phyloP scores from a whole-genome alignment of 1,140 invertebrate genomes.

The Rhyzopertha dominica region DNA sequence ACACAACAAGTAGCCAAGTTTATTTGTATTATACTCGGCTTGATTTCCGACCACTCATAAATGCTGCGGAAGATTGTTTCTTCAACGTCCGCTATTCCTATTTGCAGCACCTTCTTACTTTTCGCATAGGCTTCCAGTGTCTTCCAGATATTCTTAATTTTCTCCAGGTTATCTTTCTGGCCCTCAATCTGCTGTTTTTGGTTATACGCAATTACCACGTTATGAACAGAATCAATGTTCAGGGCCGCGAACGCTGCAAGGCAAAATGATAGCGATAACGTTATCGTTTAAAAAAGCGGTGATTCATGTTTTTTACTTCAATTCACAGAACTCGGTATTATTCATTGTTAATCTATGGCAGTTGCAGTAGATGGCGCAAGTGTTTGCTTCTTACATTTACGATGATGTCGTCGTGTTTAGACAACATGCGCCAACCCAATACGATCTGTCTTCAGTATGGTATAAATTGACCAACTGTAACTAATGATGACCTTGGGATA shows the following conservation, averaged over 20 bases:
- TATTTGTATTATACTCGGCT: conserved; percentile 91
- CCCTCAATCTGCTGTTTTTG: conserved; percentile 47
- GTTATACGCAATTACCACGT: conserved; percentile 69
- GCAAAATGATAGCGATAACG: too few relatives aligned
- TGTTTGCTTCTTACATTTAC: too few relatives aligned
- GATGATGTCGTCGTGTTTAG: too few relatives aligned
- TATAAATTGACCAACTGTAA: too few relatives aligned
- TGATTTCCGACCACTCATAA: conserved; percentile 73
- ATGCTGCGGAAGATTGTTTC: conserved; percentile 70
- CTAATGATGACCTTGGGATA: too few relatives aligned
- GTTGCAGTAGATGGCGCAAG: too few relatives aligned
- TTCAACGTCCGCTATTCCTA: conserved; percentile 88
- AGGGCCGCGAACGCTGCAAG: conserved; percentile 62
- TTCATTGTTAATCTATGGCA: too few relatives aligned
- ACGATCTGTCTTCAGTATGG: too few relatives aligned
- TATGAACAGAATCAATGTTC: conserved; percentile 63
- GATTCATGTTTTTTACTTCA: too few relatives aligned
- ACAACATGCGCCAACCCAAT: too few relatives aligned
- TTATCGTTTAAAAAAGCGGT: too few relatives aligned
- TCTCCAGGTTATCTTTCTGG: conserved; percentile 54
- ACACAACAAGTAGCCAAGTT: conserved; percentile 94
- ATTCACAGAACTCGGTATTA: too few relatives aligned
- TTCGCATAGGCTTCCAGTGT: conserved; percentile 65
- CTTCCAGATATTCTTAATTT: conserved; percentile 67
- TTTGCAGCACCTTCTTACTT: conserved; percentile 59